Evolutionary conservation across 2,113 vertebrate species (phyloP).

Genomic region (Mastomys natalensis): DNA sequence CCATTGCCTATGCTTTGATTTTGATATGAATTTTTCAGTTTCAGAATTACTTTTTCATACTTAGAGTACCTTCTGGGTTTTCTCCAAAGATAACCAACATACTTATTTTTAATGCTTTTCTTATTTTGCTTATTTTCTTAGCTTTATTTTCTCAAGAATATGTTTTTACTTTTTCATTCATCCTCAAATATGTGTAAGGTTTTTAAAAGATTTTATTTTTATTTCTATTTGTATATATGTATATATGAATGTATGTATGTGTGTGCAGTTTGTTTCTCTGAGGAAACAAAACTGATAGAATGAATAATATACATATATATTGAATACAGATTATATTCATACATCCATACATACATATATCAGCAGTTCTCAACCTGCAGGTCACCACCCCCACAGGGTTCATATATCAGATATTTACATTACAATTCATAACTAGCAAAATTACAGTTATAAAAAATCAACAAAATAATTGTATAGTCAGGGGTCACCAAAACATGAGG

Average conservation of each 20-base stretch:
- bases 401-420: neutral
- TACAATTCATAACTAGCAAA: neutral
- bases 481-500: neutral
- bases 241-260: neutral
- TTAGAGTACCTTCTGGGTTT: neutral
- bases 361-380: neutral
- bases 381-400: neutral
- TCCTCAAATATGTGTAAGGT: neutral
- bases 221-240: neutral
- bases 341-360: neutral
- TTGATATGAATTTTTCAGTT: neutral
- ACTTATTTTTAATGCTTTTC: neutral
- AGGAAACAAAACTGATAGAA: neutral
- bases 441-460: neutral
- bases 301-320: neutral
- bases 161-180: constrained; percentile 30
- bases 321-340: too few relatives aligned
- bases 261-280: neutral
- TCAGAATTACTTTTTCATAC: constrained; percentile 6
- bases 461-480: neutral
- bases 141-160: constrained; percentile 63
- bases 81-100: neutral
- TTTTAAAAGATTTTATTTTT: neutral
- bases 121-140: constrained; percentile 37
- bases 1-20: neutral